Base-by-base conservation (phyloP, 2,797 vertebrate species). In the Platyrinchus mystaceus region DNA sequence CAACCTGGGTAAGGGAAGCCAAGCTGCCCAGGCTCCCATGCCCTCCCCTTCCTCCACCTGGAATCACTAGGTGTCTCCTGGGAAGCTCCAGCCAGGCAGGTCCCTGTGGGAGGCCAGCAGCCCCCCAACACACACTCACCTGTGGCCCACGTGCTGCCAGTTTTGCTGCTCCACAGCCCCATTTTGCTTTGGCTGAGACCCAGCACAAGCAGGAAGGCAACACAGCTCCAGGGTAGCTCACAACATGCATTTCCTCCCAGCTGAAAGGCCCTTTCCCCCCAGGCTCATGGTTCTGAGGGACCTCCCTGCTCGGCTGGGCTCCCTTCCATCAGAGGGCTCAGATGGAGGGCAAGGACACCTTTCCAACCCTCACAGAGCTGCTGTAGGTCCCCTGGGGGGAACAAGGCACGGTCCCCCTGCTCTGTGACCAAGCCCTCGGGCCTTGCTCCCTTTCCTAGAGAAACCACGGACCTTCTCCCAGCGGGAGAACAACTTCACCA, bases 401-500 rank as follows among this genome's bases (percentile, higher is more conserved):
- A 30, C 34, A 30, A 46, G 43, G 18, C 44, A 81, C 66, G 20
- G 64, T 64, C 26, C 20, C 32, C 20, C 18, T 8, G 0, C 24
- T n/a, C 30, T 28, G 6, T 24, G 26, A 85, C 46, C 59, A 47
- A 91, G 32, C 5, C 47, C 18, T 19, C 7, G 50, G 2, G 37
- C 62, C 24, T 37, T 44, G 5, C 12, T 93, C 22, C 71, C 63
- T 8, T 84, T 89, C 73, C 43, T 95, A 99, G 99, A 99, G 98
- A 95, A 98, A 73, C 98, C 98, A 5, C 97, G 98, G 93, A 99
- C 99, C 9, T 98, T 98, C 87, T 97, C 98, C 6, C 98, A 99
- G 84, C 95, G 93, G 1, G 99, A 99, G 97, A 98, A 98, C 75
- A 99, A 96, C 96, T 99, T 99, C 97, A 99, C 98, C 0, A 59